phyloP scores from a whole-genome alignment of 2,888 invertebrate species.

The Clistopyga incitator region DNA sequence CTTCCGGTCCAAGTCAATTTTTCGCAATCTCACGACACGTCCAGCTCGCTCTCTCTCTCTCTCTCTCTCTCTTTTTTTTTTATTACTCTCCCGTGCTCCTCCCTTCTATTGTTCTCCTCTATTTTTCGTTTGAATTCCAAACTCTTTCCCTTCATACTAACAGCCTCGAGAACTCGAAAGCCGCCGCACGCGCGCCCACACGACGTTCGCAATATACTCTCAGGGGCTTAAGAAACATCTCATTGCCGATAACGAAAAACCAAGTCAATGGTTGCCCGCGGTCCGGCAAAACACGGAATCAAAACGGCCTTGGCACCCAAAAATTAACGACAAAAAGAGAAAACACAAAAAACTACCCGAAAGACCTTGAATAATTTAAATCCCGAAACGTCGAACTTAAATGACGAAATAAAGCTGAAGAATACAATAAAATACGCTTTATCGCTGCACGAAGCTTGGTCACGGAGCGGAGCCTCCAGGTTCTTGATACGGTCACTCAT shows the following conservation, averaged over 20 bases:
- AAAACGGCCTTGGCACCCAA: constrained; percentile 1
- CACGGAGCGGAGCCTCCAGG: constrained; percentile 53
- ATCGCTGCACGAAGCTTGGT: constrained; percentile 65
- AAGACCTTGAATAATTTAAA: constrained; percentile 50
- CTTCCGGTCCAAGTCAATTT: constrained; percentile 63
- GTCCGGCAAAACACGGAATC: not conserved
- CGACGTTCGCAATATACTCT: constrained; percentile 71
- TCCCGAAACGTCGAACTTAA: constrained; percentile 35
- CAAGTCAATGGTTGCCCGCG: constrained; percentile 37
- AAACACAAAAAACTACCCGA: constrained; percentile 17
- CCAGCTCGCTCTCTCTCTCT: constrained; percentile 37
- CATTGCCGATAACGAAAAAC: constrained; percentile 41
- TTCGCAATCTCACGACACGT: constrained; percentile 50
- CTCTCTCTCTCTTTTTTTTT: constrained; percentile 40
- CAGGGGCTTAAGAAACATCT: constrained; percentile 38
- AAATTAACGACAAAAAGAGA: constrained; percentile 28
- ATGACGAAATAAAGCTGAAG: constrained; percentile 48
- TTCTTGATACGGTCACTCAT: constrained; percentile 56
- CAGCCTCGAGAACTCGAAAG: constrained; percentile 72
- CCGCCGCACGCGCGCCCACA: constrained; percentile 83
- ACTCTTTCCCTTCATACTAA: constrained; percentile 67
- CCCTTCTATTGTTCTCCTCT: constrained; percentile 39
- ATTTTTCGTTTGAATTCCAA: constrained; percentile 45
- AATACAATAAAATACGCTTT: constrained; percentile 59
- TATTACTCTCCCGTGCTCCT: constrained; percentile 14